phyloP scores from a whole-genome alignment of 2,888 invertebrate species.

The Salpingus planirostris region DNA sequence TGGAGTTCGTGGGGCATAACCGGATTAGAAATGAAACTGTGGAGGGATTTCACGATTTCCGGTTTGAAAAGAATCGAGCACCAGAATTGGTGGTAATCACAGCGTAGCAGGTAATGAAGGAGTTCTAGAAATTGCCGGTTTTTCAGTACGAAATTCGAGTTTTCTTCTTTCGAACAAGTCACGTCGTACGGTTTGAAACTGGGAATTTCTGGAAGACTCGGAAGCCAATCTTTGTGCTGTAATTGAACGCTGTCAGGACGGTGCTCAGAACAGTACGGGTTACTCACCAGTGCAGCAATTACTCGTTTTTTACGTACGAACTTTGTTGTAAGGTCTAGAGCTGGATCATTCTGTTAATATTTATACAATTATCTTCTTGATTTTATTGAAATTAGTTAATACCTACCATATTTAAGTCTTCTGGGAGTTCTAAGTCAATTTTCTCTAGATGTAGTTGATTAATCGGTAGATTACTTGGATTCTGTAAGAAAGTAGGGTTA shows the following conservation, averaged over 20 bases:
- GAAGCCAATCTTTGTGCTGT: constrained; percentile 28
- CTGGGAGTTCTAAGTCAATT: constrained; percentile 19
- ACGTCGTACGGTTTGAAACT: constrained; percentile 32
- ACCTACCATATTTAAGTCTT: too few relatives aligned
- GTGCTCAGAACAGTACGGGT: too few relatives aligned
- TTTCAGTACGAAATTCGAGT: constrained; percentile 25
- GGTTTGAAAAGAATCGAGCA: constrained; percentile 35
- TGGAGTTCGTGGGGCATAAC: constrained; percentile 36
- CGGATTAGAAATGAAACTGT: constrained; percentile 33
- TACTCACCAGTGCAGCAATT: constrained; percentile 22
- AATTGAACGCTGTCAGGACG: too few relatives aligned
- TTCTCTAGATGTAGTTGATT: constrained; percentile 39
- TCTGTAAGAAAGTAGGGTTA: constrained; percentile 38
- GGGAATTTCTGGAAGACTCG: constrained; percentile 21
- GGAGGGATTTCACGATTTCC: constrained; percentile 24
- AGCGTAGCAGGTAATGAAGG: constrained; percentile 32
- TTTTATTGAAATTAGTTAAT: too few relatives aligned
- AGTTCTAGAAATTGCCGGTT: constrained; percentile 29
- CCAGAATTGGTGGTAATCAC: constrained; percentile 40
- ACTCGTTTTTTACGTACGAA: constrained; percentile 13
- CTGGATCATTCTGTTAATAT: too few relatives aligned
- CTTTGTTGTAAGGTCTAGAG: neutral
- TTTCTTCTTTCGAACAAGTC: constrained; percentile 26
- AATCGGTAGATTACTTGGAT: constrained; percentile 50
- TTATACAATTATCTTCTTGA: too few relatives aligned